Conservation (phyloP, 2,113 vertebrate species). For the Phocoena sinus region DNA sequence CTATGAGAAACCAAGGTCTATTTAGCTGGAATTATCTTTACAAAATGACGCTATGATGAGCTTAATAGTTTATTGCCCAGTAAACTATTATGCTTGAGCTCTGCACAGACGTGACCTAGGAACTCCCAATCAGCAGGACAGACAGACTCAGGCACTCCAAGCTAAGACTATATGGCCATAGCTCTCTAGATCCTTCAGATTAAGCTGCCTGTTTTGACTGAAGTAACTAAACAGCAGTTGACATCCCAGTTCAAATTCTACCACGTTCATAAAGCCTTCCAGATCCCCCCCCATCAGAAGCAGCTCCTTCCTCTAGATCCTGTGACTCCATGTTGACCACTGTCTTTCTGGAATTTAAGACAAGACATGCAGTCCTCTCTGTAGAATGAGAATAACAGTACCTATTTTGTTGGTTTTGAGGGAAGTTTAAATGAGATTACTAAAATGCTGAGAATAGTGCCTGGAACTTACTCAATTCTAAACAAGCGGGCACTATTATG, state of each 20-base stretch:
- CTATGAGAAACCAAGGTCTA: not conserved
- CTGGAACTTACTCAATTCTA: not conserved
- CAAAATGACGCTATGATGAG: not conserved
- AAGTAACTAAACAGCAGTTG: not conserved
- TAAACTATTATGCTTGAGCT: not conserved
- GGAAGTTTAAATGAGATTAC: not conserved
- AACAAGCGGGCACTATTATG: not conserved
- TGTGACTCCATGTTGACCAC: not conserved
- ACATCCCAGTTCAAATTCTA: not conserved
- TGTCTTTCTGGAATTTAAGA: not conserved
- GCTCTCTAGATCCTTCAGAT: not conserved
- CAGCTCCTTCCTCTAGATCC: not conserved
- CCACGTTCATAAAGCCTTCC: not conserved
- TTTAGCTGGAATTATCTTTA: slow-evolving; percentile 30
- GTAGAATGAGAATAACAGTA: not conserved
- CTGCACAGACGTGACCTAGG: not conserved
- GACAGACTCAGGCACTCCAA: not conserved
- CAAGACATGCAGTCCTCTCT: not conserved
- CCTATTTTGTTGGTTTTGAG: not conserved
- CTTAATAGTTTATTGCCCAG: not conserved
- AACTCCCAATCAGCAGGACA: not conserved
- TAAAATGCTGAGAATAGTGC: not conserved
- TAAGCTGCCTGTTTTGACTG: not conserved
- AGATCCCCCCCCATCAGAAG: not conserved
- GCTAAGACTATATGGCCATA: not conserved